Conservation (phyloP, 2,797 vertebrate genomes). For the Chaenodraco wilsoni region DNA sequence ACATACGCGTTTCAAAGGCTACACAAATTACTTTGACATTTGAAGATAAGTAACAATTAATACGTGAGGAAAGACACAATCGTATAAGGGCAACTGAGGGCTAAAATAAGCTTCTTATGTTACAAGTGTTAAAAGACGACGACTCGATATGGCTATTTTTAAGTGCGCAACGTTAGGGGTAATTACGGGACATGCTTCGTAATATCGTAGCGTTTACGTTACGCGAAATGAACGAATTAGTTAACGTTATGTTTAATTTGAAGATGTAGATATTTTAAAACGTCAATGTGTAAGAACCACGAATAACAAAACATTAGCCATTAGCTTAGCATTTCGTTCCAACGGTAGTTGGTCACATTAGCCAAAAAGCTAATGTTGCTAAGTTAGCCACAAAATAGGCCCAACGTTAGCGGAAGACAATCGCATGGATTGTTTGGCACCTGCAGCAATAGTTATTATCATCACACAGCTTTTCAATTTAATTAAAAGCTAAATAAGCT, state of each 20-base stretch:
- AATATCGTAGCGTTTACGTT: too few species aligned
- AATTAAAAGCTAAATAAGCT: conserved; percentile 7
- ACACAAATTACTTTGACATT: background rate
- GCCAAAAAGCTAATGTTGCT: conserved; percentile 62
- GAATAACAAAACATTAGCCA: conserved; percentile 36
- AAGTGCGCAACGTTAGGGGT: conserved; percentile 52
- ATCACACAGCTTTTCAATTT: background rate
- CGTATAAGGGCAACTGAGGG: rapidly evolving
- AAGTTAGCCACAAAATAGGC: conserved; percentile 51
- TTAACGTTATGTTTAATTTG: rapidly evolving
- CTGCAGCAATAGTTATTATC: conserved; percentile 3
- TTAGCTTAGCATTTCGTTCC: conserved; percentile 58
- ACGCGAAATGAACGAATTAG: background rate
- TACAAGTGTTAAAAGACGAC: background rate
- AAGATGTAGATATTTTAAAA: background rate
- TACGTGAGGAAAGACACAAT: rapidly evolving
- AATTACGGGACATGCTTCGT: background rate
- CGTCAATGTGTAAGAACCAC: background rate
- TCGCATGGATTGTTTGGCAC: background rate
- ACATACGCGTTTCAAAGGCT: background rate
- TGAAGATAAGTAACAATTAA: too few species aligned
- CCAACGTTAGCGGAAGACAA: conserved; percentile 17
- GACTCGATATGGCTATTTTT: background rate
- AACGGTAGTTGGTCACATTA: conserved; percentile 15
- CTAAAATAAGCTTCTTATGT: background rate